Percentiles rank a stretch among this genome's conserved stretches.
Conservation (phyloP, 2,888 invertebrate species). For the Isoperla grammatica region DNA sequence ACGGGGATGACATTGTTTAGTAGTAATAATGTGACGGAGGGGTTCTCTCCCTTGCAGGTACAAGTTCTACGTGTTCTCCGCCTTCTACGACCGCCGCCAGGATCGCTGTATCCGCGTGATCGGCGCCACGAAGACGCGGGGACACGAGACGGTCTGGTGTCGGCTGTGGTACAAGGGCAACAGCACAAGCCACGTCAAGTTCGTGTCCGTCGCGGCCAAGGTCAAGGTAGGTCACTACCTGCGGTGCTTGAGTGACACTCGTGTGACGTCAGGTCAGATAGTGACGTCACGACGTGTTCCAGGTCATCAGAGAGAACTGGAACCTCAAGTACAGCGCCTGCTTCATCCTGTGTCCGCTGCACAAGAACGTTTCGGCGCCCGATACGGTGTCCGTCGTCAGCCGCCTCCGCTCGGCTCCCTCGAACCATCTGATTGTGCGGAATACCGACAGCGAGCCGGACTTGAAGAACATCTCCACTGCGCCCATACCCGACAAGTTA, state of each 20-base stretch:
- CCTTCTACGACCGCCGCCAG: constrained; percentile 72
- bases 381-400: constrained; percentile 64
- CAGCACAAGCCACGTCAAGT: constrained; percentile 35
- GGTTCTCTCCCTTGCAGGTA: constrained; percentile 51
- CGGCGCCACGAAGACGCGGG: constrained; percentile 82
- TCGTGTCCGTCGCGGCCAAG: constrained; percentile 66
- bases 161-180: constrained; percentile 62
- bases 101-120: constrained; percentile 61
- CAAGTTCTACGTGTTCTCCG: constrained; percentile 89
- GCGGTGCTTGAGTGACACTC: too few species aligned
- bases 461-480: constrained; percentile 35
- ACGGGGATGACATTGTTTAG: too few species aligned
- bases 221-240: too few species aligned
- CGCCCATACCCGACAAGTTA: constrained; percentile 41
- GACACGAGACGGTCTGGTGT: constrained; percentile 75
- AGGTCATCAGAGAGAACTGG: constrained; percentile 90
- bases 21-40: too few species aligned
- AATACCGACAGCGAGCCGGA: constrained; percentile 50
- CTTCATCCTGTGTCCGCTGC: constrained; percentile 76
- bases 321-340: constrained; percentile 88
- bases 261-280: too few species aligned
- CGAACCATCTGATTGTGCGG: constrained; percentile 59
- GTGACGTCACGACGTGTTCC: too few species aligned
- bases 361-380: constrained; percentile 55
- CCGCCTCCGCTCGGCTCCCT: constrained; percentile 44